Evolutionary conservation across 2,888 invertebrate genomes (phyloP).

Genomic region (Nomada hirtipes): DNA sequence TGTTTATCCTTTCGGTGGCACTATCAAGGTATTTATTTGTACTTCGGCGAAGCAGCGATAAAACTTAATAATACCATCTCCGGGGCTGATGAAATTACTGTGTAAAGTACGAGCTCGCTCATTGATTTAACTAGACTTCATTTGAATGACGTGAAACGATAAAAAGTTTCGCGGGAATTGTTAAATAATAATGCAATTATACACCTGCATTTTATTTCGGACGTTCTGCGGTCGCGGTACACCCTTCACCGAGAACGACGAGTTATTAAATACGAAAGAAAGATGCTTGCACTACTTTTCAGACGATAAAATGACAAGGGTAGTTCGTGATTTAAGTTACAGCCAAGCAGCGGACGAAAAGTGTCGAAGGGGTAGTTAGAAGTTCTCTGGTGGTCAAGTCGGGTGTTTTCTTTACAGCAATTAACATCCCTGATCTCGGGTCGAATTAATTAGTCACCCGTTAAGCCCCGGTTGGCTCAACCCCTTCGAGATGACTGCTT

Average conservation of each 20-base stretch:
- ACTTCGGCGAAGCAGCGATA: neutral
- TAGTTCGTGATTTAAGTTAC: neutral
- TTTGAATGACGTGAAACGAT: neutral
- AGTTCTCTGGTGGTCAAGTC: neutral
- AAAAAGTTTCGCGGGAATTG: neutral
- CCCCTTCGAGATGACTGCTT: neutral
- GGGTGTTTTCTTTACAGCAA: slow-evolving; percentile 1
- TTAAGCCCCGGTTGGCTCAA: neutral
- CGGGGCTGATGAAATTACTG: too few species aligned
- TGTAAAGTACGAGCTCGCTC: neutral
- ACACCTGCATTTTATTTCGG: neutral
- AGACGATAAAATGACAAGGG: neutral
- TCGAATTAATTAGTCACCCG: slow-evolving; percentile 31
- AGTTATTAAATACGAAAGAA: neutral
- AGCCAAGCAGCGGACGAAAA: neutral
- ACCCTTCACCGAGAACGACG: neutral
- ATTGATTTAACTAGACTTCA: neutral
- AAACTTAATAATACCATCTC: slow-evolving; percentile 1
- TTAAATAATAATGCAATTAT: neutral
- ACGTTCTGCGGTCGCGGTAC: neutral
- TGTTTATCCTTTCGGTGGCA: slow-evolving; percentile 86
- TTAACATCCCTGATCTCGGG: slow-evolving; percentile 19
- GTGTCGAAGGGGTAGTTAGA: neutral
- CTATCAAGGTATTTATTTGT: slow-evolving; percentile 85
- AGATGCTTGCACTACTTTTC: neutral